A percentile compares a stretch with the other conserved stretches of the same genome.
These are phyloP conservation scores for Hemibagrus guttatus DNA, from an alignment of 2,797 vertebrate genomes.

Conservation along the genomic window DNA sequence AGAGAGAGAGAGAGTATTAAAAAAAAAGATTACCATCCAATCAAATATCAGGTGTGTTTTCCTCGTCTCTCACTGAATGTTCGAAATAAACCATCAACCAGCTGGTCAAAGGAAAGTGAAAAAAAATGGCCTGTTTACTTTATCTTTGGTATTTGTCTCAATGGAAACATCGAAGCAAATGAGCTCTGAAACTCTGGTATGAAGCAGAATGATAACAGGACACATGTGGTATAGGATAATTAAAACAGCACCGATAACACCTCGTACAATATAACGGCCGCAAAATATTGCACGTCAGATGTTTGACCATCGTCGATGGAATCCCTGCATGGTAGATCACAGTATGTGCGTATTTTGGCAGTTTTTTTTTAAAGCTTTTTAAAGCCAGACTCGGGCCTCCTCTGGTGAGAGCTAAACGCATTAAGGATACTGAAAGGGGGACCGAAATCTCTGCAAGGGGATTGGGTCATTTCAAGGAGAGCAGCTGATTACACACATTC, in stretches of 20 bases:
- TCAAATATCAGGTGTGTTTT: slow-evolving; percentile 60
- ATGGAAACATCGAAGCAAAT: slow-evolving; percentile 15
- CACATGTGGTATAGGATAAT: slow-evolving; percentile 35
- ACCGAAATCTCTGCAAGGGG: neutral
- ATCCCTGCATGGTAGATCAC: slow-evolving; percentile 24
- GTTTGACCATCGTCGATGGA: slow-evolving; percentile 33
- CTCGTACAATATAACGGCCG: slow-evolving; percentile 20
- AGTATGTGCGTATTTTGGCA: slow-evolving; percentile 58
- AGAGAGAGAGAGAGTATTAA: neutral
- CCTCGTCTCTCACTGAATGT: neutral
- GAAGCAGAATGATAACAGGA: slow-evolving; percentile 13
- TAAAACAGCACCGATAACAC: slow-evolving; percentile 23
- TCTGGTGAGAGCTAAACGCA: slow-evolving; percentile 59
- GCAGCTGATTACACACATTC: slow-evolving; percentile 28
- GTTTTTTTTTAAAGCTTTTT: slow-evolving; percentile 28
- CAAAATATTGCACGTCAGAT: slow-evolving; percentile 34
- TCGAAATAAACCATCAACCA: slow-evolving; percentile 72
- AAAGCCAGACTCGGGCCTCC: slow-evolving; percentile 40
- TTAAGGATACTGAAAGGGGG: slow-evolving; percentile 56
- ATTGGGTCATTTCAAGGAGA: slow-evolving; percentile 3
- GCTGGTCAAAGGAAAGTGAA: slow-evolving; percentile 66
- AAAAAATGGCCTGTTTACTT: slow-evolving; percentile 63
- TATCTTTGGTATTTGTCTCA: slow-evolving; percentile 29
- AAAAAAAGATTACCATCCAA: slow-evolving; percentile 68
- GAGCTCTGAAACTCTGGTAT: slow-evolving; percentile 16